Evolutionary conservation across 2,888 invertebrate species (phyloP), one percentile per base, ranked within the genome.

Genomic region (Pristionchus japonicus): DNA sequence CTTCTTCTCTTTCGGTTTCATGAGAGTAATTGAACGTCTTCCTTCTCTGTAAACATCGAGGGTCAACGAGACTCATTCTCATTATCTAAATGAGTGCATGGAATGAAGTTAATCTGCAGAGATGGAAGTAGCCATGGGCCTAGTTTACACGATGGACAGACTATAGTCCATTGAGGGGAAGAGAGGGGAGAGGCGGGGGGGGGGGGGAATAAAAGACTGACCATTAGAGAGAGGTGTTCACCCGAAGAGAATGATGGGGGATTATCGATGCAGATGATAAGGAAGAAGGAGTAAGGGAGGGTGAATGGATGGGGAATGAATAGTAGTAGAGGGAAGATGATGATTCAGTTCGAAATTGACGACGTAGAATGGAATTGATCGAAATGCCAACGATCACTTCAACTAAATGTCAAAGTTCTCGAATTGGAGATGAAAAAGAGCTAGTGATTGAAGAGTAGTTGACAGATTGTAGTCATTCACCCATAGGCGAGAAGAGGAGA

Each of bases 201-300:
- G 15, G 34, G 67, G 34, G 67, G 34, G 74, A 74, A 74, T 40
- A 40, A 74, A 40, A 74, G 74, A 67, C 31, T 57, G 57, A 40
- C 40, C 74, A 74, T 74, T 74, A 74, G 74, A 67, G 64, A 61
- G 64, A 74, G 74, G 74, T 74, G 74, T 74, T 74, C 74, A 40
- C 64, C 64, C 64, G 37, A 74, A 57, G 57, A 57, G 57, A 57
- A 57, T 57, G 74, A 74, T 37, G 37, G 43, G 64, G 64, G 74
- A 74, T 74, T 74, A 74, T 74, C 31, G 23, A 74, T 37, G 40
- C 23, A 31, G 31, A 9, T 74, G 74, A 74, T 74, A 74, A 74
- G 74, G 31, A 74, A 74, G 74, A 74, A 37, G 15, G 70, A 70
- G 70, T 34, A 17, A 70, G 70, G 27, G 70, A 37, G 34, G 37